phyloP scores from a whole-genome alignment of 1,140 invertebrate genomes.

The Bombus huntii region DNA sequence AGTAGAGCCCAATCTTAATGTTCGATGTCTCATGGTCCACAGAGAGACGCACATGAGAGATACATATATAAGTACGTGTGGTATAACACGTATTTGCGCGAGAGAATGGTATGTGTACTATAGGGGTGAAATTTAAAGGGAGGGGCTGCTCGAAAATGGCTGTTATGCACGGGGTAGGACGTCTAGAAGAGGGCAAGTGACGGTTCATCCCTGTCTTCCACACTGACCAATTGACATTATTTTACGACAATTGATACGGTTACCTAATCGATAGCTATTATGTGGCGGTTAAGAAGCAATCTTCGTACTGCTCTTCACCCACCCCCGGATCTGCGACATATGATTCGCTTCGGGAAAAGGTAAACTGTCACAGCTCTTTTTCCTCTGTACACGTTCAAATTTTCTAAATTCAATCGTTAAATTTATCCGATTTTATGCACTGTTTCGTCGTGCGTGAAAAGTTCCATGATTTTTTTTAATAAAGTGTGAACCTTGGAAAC shows the following conservation, averaged over 20 bases:
- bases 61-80: neutral
- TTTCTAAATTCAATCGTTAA: neutral
- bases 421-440: neutral
- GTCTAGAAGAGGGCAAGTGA: slow-evolving; percentile 73
- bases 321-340: slow-evolving; percentile 65
- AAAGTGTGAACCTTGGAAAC: slow-evolving; percentile 9
- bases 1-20: neutral
- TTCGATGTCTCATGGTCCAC: neutral
- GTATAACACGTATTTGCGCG: slow-evolving; percentile 35
- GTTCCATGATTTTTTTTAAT: neutral
- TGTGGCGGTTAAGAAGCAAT: slow-evolving; percentile 69
- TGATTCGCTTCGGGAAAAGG: slow-evolving; percentile 67
- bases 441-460: neutral
- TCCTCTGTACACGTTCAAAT: neutral
- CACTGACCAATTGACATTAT: slow-evolving; percentile 70
- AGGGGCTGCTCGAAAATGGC: slow-evolving; percentile 78
- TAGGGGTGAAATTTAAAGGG: slow-evolving; percentile 74
- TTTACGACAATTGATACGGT: slow-evolving; percentile 69
- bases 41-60: neutral
- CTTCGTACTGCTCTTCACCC: slow-evolving; percentile 69
- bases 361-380: slow-evolving; percentile 48
- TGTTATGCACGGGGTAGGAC: slow-evolving; percentile 73
- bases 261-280: slow-evolving; percentile 75
- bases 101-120: slow-evolving; percentile 52
- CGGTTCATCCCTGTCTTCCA: slow-evolving; percentile 68